A percentile compares a stretch with the other conserved stretches of the same genome.
phyloP scores from a whole-genome alignment of 2,113 vertebrate genomes.

The Procavia capensis region DNA sequence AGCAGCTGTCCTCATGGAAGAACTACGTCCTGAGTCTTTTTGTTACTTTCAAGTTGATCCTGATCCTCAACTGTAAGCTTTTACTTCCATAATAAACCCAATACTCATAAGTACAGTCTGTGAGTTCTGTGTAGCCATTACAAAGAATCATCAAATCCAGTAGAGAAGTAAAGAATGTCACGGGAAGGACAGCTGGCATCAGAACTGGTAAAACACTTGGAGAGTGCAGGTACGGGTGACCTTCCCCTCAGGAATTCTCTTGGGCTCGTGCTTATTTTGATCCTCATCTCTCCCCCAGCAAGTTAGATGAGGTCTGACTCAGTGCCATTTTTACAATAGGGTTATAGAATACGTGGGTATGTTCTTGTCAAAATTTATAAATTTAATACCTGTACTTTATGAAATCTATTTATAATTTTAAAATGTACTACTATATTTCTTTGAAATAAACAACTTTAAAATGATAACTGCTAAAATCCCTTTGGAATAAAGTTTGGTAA shows the following conservation, averaged over 20 bases:
- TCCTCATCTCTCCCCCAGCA: neutral
- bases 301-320: neutral
- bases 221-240: neutral
- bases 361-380: neutral
- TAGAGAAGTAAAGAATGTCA: too few species aligned
- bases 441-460: conserved; percentile 2
- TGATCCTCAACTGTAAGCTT: too few species aligned
- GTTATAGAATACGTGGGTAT: neutral
- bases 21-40: too few species aligned
- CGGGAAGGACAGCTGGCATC: too few species aligned
- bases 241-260: neutral
- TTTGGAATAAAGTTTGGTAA: neutral
- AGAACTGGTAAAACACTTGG: neutral
- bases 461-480: neutral
- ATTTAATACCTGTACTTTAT: neutral
- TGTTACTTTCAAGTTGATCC: too few species aligned
- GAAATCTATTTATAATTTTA: neutral
- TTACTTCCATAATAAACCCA: too few species aligned
- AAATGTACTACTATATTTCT: neutral
- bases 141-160: too few species aligned
- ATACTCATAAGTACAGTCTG: too few species aligned
- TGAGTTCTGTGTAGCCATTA: too few species aligned
- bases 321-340: neutral
- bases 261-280: neutral
- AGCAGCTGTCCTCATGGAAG: too few species aligned